phyloP scores from a whole-genome alignment of 2,113 vertebrate species.

The Pardalotus punctatus region DNA sequence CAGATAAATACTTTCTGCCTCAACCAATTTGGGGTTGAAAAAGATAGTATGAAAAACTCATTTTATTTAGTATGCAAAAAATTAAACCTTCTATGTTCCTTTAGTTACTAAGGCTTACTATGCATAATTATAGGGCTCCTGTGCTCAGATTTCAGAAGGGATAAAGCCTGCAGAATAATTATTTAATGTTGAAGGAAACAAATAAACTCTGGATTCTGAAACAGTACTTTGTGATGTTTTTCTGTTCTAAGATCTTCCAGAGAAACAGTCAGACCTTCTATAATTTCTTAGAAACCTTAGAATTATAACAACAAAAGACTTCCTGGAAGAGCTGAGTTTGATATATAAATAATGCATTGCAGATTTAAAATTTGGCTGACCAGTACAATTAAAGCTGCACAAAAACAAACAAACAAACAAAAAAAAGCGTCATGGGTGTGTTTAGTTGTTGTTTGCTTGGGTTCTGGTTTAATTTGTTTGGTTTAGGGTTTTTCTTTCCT shows the following conservation, averaged over 20 bases:
- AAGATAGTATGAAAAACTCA: background rate
- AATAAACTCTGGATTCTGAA: background rate
- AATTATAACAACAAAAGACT: background rate
- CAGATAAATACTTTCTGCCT: background rate
- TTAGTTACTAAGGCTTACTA: background rate
- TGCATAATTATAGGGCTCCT: background rate
- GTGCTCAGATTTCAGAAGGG: background rate
- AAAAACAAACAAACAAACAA: too few species aligned
- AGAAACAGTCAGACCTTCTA: background rate
- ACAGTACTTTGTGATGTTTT: background rate
- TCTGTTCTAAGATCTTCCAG: background rate
- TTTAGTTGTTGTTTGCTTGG: background rate
- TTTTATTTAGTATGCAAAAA: background rate
- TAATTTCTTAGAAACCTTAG: background rate
- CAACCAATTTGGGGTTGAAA: background rate
- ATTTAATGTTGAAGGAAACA: background rate
- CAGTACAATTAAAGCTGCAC: background rate
- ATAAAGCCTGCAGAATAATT: background rate
- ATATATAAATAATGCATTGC: background rate
- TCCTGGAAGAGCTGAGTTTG: background rate
- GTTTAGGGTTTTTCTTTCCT: background rate
- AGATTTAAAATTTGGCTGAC: background rate
- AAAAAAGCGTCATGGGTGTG: rapidly evolving
- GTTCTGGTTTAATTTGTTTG: background rate
- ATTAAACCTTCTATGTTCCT: background rate